Evolutionary conservation across 2,888 invertebrate species (phyloP).

Genomic region (Brachynemurus nebulosus): DNA sequence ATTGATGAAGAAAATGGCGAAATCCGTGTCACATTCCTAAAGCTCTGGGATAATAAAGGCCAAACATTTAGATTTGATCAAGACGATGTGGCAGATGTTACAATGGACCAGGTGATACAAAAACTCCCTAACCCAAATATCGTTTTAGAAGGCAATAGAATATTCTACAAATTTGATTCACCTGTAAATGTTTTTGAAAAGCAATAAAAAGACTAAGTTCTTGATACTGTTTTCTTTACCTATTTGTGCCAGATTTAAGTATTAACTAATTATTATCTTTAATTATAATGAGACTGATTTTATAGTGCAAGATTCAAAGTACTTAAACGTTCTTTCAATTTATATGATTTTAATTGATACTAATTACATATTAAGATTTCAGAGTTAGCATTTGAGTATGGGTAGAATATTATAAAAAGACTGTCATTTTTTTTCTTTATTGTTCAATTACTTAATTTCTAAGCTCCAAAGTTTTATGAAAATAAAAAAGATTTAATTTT

Average conservation of each 20-base stretch:
- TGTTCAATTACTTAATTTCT: background rate
- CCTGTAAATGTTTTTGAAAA: background rate
- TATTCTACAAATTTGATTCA: background rate
- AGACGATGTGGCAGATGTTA: constrained; percentile 4
- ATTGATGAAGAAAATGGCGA: constrained; percentile 9
- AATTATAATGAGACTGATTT: background rate
- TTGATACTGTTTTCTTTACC: background rate
- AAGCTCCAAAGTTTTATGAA: background rate
- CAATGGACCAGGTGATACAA: constrained; percentile 5
- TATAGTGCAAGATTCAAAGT: background rate
- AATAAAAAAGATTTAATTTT: background rate
- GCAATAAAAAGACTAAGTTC: background rate
- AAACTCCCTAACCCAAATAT: constrained; percentile 1
- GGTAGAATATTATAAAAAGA: too few species aligned
- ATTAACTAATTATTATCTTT: background rate
- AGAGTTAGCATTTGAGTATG: too few species aligned
- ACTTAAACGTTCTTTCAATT: too few species aligned
- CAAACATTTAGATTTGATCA: constrained; percentile 7
- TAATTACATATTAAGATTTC: too few species aligned
- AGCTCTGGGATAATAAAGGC: constrained; percentile 8
- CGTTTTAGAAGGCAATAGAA: background rate
- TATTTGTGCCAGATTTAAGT: background rate
- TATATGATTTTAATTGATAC: too few species aligned
- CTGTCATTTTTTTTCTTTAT: background rate
- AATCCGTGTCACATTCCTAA: constrained; percentile 9